Conservation (phyloP, 2,113 vertebrate species). For the Edolisoma coerulescens region DNA sequence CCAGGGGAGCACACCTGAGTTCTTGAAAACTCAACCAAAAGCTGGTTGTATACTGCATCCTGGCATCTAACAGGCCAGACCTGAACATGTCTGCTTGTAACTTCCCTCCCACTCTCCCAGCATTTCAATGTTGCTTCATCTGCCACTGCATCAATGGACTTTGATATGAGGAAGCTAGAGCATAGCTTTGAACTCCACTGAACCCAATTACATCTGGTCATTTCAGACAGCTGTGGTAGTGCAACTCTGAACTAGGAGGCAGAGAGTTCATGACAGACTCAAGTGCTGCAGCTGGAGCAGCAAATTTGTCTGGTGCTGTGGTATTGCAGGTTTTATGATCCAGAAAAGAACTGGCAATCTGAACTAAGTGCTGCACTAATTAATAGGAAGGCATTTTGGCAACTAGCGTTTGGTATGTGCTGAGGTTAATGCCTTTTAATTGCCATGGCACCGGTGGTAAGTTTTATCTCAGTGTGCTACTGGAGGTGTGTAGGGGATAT, state of each 20-base stretch:
- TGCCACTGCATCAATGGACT: conserved; percentile 70
- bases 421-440: neutral
- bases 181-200: conserved; percentile 76
- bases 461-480: neutral
- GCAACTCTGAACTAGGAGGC: conserved; percentile 67
- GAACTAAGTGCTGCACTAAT: conserved; percentile 51
- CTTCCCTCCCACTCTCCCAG: conserved; percentile 61
- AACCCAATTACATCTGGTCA: conserved; percentile 78
- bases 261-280: conserved; percentile 63
- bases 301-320: conserved; percentile 17
- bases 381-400: conserved; percentile 30
- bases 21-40: conserved; percentile 53
- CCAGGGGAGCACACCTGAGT: conserved; percentile 50
- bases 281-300: conserved; percentile 39
- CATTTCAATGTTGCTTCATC: conserved; percentile 53
- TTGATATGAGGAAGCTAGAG: conserved; percentile 71
- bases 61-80: conserved; percentile 53
- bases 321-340: conserved; percentile 31
- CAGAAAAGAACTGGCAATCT: neutral
- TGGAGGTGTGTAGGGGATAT: neutral
- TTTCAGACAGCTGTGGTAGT: conserved; percentile 69
- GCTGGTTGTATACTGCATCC: conserved; percentile 51
- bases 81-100: conserved; percentile 52
- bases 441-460: neutral
- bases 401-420: neutral